Percentiles rank a stretch among this genome's conserved stretches.
These are phyloP conservation scores for Drosophila pachea DNA, from an alignment of 1,140 invertebrate species.

Conservation along the genomic window DNA sequence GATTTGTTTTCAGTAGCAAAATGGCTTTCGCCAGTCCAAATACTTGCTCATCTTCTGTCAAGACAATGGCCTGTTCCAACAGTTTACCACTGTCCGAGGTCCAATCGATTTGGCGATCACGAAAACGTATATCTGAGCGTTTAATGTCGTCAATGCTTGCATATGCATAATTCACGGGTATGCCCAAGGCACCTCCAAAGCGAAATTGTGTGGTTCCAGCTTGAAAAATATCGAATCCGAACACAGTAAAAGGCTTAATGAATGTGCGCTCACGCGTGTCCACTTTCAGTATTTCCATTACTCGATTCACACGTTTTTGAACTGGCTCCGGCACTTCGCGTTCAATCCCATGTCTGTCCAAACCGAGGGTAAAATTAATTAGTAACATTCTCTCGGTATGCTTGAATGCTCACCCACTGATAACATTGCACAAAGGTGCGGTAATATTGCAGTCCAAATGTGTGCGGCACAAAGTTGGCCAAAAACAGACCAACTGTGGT, in stretches of 20 bases:
- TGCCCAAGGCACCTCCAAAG: constrained; percentile 82
- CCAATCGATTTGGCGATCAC: constrained; percentile 82
- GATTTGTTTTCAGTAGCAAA: constrained; percentile 81
- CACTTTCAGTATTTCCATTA: constrained; percentile 81
- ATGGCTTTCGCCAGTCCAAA: constrained; percentile 89
- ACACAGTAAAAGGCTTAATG: constrained; percentile 82
- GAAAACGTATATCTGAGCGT: constrained; percentile 80
- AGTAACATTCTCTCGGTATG: constrained; percentile 10
- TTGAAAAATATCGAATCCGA: constrained; percentile 83
- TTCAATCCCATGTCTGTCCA: constrained; percentile 78
- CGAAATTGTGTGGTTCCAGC: constrained; percentile 71
- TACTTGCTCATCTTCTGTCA: constrained; percentile 87
- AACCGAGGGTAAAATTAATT: not conserved
- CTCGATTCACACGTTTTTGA: constrained; percentile 78
- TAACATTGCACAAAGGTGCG: constrained; percentile 80
- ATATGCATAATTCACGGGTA: constrained; percentile 84
- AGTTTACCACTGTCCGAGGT: constrained; percentile 81
- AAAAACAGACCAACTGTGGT: constrained; percentile 60
- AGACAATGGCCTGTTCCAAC: constrained; percentile 83
- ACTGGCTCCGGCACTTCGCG: constrained; percentile 78
- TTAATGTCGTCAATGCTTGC: constrained; percentile 79
- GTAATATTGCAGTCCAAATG: constrained; percentile 80
- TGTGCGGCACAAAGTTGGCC: constrained; percentile 79
- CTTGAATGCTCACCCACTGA: constrained; percentile 77
- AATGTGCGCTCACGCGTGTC: constrained; percentile 63